Evolutionary conservation across 1,140 invertebrate species (phyloP).

Genomic region (Artemia franciscana): DNA sequence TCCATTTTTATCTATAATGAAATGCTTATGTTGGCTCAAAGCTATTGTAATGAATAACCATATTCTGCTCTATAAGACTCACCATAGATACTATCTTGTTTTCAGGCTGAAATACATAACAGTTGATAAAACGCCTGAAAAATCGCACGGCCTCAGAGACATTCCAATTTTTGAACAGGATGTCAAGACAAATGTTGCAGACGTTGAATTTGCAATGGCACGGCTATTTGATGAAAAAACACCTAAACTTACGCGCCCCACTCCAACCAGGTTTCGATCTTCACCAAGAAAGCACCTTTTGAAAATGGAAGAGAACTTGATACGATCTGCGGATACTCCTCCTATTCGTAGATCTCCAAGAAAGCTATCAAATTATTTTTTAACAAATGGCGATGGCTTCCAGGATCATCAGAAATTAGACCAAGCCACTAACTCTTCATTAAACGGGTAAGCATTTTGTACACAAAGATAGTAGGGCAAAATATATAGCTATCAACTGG

Average conservation of each 20-base stretch:
- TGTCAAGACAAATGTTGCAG: not conserved
- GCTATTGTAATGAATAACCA: too few species aligned
- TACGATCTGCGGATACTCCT: not conserved
- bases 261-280: not conserved
- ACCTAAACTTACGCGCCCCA: not conserved
- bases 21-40: too few species aligned
- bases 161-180: not conserved
- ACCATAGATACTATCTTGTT: not conserved
- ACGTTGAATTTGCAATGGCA: not conserved
- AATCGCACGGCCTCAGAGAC: not conserved
- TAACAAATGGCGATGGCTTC: too few species aligned
- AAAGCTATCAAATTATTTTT: not conserved
- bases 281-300: not conserved
- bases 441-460: too few species aligned
- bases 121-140: not conserved
- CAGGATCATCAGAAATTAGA: too few species aligned
- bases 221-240: not conserved
- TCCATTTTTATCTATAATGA: too few species aligned
- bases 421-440: too few species aligned
- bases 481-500: too few species aligned
- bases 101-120: not conserved
- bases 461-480: too few species aligned
- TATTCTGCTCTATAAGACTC: too few species aligned
- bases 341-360: not conserved
- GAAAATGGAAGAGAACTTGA: not conserved